These are phyloP conservation scores for Pangasius macronema DNA, from an alignment of 2,797 vertebrate genomes.

Conservation along the genomic window DNA sequence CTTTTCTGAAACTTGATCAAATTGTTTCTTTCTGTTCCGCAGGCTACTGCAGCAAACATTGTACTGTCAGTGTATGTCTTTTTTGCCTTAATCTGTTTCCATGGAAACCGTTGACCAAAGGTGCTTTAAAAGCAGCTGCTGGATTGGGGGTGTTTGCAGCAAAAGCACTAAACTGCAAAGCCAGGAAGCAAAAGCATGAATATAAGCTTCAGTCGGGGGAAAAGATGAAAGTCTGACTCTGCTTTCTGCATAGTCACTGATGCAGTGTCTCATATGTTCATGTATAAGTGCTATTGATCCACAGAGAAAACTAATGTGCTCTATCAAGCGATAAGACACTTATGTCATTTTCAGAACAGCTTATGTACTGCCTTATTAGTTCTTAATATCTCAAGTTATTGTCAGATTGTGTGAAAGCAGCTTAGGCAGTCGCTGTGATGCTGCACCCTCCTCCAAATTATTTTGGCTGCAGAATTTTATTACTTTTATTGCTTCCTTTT, in stretches of 20 bases:
- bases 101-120: constrained; percentile 47
- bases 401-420: constrained; percentile 12
- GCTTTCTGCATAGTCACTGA: constrained; percentile 9
- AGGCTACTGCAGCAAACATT: constrained; percentile 26
- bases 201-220: constrained; percentile 20
- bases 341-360: constrained; percentile 17
- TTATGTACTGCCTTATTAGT: not conserved
- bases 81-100: constrained; percentile 51
- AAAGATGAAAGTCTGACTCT: constrained; percentile 38
- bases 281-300: constrained; percentile 53
- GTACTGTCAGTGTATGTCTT: constrained; percentile 15
- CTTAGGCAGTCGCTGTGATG: not conserved
- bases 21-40: constrained; percentile 5
- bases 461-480: not conserved
- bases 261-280: constrained; percentile 41
- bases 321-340: constrained; percentile 11
- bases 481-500: constrained; percentile 2
- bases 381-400: constrained; percentile 3
- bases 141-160: constrained; percentile 33
- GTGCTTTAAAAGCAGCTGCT: constrained; percentile 22
- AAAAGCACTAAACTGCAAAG: constrained; percentile 35
- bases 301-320: constrained; percentile 33
- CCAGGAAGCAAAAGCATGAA: constrained; percentile 19
- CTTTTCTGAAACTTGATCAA: constrained; percentile 20
- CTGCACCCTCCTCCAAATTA: not conserved